Evolutionary conservation across 2,113 vertebrate species (phyloP), one percentile per base, ranked within the genome.

Genomic region (Nesogale talazaci): DNA sequence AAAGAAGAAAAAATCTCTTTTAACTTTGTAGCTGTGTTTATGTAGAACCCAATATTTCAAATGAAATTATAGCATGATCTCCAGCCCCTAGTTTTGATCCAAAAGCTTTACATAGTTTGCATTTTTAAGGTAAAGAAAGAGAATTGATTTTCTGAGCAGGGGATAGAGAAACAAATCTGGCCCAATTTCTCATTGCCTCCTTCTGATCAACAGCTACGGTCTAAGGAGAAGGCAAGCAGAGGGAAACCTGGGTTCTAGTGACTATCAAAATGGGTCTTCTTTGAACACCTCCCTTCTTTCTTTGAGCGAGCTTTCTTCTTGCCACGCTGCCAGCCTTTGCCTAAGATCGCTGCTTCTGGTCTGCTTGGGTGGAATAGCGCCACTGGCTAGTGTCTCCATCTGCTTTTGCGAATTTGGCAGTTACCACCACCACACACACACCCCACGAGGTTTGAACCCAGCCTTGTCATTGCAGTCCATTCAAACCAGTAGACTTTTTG

Each of bases 191-290:
- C 29, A 40, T 52, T 93, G 56, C 19, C 80, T 57, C 57, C 52
- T 40, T 82, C 40, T 83, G 27, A 96, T 31, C n/a, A 85, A 86
- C 31, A 6, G 6, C 79, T 76, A 83, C 86, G 94, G 84, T 86
- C 22, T 57, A 46, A 79, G 40, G 25, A 36, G 27, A 36, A 46
- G 14, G 46, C 46, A 52, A 52, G 46, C 46, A 52, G 69, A 61
- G 12, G 56, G 31, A 95, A 91, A 84, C 78, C 92, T 95, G 90
- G 31, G 59, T 96, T 92, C 92, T 78, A 75, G 69, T 70, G 86
- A 59, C 74, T 56, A 65, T 46, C 36, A 93, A 75, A 88, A 91
- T 92, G 74, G 57, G 84, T 59, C 70, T 70, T 19, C 65, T 95
- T 91, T 42, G 63, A 52, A 84, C 88, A 88, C 69, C 12, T 61